Base-by-base conservation (phyloP, 2,797 vertebrate genomes). In the Alcedo atthis region DNA sequence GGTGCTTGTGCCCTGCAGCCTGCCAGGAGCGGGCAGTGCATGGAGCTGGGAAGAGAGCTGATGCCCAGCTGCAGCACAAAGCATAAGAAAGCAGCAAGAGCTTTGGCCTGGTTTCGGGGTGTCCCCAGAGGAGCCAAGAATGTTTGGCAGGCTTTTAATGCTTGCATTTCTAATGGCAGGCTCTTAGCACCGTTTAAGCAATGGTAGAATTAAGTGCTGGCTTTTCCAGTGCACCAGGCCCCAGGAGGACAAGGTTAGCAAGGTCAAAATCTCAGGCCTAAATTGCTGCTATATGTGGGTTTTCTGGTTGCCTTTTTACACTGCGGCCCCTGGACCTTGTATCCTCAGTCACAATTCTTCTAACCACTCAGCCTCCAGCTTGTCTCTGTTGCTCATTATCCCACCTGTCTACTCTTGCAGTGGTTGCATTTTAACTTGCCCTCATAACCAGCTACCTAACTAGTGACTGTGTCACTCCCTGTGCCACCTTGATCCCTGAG, bases 141-240 rank as follows among this genome's bases (percentile, higher is more conserved):
- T 46, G 79, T 87, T 94, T 91, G 87, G 77, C 81, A 87, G 71
- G 71, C 89, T 97, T 96, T 95, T 93, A 94, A 94, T 95, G 85
- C 92, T 76, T 94, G 84, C 94, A 95, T 96, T 87, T 94, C 61
- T 93, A 93, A 96, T 93, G 75, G 74, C 69, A 96, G 83, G 67
- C 94, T 97, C 96, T 96, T 97, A 94, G 94, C 74, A 75, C 78
- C 83, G 5, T 97, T 97, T 96, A 96, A 93, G 89, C 77, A 80
- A 78, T 68, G 83, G 90, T 89, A 89, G 92, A 95, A 95, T 87
- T 95, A 94, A 95, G 51, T 67, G 91, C 82, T 89, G 80, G 4
- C 46, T 96, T 96, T 95, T 89, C 76, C 81, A 82, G 85, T 85
- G 87, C 64, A 40, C 43, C 64, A n/a, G 14, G 87, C 73, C 94